Conservation (phyloP, 1,140 invertebrate genomes). For the Hycleus cichorii region DNA sequence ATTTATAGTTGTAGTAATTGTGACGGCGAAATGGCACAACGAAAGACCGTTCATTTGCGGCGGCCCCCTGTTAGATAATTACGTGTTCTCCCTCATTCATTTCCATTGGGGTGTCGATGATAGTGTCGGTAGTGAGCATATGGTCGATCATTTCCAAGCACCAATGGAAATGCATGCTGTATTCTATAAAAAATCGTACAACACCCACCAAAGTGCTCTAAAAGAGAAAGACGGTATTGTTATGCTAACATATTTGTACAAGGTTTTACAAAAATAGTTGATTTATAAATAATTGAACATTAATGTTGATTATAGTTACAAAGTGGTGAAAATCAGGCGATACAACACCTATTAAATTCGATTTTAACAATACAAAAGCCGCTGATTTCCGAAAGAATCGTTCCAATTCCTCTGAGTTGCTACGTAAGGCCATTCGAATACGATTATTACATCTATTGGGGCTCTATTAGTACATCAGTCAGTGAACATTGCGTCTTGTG, state of each 20-base stretch:
- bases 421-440: constrained; percentile 48
- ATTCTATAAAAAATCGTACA: constrained; percentile 47
- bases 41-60: constrained; percentile 49
- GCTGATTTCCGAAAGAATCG: constrained; percentile 44
- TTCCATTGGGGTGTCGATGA: constrained; percentile 74
- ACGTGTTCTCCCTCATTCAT: constrained; percentile 66
- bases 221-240: constrained; percentile 48
- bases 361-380: constrained; percentile 45
- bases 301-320: constrained; percentile 42
- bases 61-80: constrained; percentile 55
- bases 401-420: constrained; percentile 42
- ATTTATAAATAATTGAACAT: not conserved
- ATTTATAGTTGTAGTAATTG: constrained; percentile 47
- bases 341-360: constrained; percentile 45
- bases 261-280: constrained; percentile 31
- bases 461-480: constrained; percentile 41
- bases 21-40: constrained; percentile 45
- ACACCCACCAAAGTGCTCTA: constrained; percentile 50
- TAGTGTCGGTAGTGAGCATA: constrained; percentile 70
- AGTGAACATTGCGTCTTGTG: constrained; percentile 36
- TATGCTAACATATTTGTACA: constrained; percentile 52
- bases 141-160: constrained; percentile 55
- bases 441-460: constrained; percentile 65
- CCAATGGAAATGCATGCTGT: constrained; percentile 54
- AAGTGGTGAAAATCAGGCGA: constrained; percentile 42